Percentiles rank a stretch among this genome's conserved stretches.
These are phyloP conservation scores for Eunapius fragilis DNA, from an alignment of 37 sponge, comb jelly and placozoan species.

Conservation along the genomic window DNA sequence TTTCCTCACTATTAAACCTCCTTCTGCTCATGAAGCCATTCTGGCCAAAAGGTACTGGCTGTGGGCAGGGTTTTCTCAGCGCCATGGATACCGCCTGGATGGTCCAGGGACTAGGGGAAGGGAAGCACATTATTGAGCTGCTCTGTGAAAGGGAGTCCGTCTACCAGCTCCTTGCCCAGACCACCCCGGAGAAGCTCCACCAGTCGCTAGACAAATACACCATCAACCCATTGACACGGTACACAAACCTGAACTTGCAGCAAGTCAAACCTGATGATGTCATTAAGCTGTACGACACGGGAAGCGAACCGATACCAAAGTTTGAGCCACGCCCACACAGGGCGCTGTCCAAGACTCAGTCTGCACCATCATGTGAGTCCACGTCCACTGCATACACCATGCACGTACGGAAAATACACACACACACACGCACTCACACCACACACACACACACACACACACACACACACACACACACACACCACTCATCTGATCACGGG, in stretches of 20 bases:
- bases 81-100: constrained; percentile 97
- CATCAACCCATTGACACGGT: constrained; percentile 82
- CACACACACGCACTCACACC: no score
- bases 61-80: constrained; percentile 90
- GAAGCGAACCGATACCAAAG: neutral
- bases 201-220: constrained; percentile 73
- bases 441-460: no score
- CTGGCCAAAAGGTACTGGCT: constrained; percentile 96
- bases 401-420: no score
- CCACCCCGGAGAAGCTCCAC: constrained; percentile 83
- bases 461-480: no score
- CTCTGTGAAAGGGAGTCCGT: constrained; percentile 87
- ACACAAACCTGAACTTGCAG: constrained; percentile 50
- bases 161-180: constrained; percentile 88
- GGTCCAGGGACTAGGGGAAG: constrained; percentile 72
- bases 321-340: no score
- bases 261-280: neutral
- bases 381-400: no score
- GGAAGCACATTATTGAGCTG: constrained; percentile 61
- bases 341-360: no score
- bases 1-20: no score
- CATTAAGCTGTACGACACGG: constrained; percentile 27
- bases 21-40: no score
- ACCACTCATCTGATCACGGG: no score
- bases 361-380: no score